A percentile compares a stretch with the other conserved stretches of the same genome.
Conservation (phyloP, 1,140 invertebrate species). For the Drosophila arizonae region DNA sequence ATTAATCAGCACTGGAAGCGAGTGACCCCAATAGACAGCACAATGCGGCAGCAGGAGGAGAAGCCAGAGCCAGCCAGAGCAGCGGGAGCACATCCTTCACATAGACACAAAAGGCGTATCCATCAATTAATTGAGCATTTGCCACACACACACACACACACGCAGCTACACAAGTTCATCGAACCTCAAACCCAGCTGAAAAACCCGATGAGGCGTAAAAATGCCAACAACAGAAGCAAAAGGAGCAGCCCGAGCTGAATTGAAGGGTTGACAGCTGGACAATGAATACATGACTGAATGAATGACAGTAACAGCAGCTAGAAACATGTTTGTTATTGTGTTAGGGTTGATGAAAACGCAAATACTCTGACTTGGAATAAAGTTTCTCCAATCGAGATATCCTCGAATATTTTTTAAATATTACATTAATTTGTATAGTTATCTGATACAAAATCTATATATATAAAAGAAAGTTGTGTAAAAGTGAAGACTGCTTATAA, state of each 20-base stretch:
- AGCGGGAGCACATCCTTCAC: slow-evolving; percentile 7
- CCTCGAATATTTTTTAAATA: no score
- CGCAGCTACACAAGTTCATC: slow-evolving; percentile 53
- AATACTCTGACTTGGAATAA: background rate
- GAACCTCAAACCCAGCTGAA: slow-evolving; percentile 56
- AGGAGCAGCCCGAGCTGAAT: background rate
- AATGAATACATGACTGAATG: slow-evolving; percentile 61
- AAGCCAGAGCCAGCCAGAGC: slow-evolving; percentile 2
- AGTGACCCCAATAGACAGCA: slow-evolving; percentile 70
- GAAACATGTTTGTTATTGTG: background rate
- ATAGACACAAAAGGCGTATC: slow-evolving; percentile 57
- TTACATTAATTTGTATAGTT: no score
- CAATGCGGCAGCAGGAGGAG: slow-evolving; percentile 31
- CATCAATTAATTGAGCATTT: slow-evolving; percentile 79
- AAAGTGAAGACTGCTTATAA: no score
- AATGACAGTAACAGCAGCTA: slow-evolving; percentile 1
- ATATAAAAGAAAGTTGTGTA: no score
- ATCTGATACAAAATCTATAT: no score
- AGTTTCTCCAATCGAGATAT: no score
- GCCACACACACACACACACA: slow-evolving; percentile 33
- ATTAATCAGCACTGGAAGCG: slow-evolving; percentile 53
- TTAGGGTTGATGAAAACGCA: no score
- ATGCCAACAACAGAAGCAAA: slow-evolving; percentile 11
- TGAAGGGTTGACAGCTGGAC: slow-evolving; percentile 24
- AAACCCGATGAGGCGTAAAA: slow-evolving; percentile 42